Percentiles rank a stretch among this genome's conserved stretches.
phyloP scores from a whole-genome alignment of 2,113 vertebrate species.

The Strix aluco region DNA sequence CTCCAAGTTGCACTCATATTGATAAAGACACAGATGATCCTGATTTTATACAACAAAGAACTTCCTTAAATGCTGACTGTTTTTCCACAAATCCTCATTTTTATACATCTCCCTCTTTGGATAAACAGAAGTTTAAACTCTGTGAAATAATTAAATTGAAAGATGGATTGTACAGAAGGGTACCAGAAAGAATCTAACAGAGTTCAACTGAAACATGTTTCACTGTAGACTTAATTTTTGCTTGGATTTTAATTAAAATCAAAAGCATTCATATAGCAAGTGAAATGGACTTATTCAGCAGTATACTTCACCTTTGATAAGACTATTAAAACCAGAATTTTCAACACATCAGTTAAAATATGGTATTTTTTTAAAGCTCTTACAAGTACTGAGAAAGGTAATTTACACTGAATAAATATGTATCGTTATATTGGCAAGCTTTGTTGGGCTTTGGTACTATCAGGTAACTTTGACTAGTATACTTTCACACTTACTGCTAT shows the following conservation, averaged over 20 bases:
- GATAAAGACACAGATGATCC: neutral
- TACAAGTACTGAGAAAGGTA: neutral
- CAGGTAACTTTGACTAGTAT: neutral
- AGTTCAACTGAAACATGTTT: neutral
- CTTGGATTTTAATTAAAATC: neutral
- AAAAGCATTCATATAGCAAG: neutral
- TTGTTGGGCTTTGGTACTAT: neutral
- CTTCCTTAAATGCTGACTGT: neutral
- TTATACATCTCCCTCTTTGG: neutral
- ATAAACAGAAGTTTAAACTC: neutral
- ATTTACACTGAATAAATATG: neutral
- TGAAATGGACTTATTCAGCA: neutral
- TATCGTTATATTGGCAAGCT: neutral
- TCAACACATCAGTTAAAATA: neutral
- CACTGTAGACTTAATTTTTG: neutral
- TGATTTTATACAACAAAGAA: neutral
- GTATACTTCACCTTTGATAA: neutral
- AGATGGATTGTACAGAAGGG: neutral
- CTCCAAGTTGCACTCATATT: neutral
- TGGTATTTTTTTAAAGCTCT: neutral
- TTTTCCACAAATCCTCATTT: neutral
- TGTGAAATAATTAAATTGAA: neutral
- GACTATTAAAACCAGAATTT: neutral
- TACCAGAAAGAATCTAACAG: neutral
- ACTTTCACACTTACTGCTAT: neutral